Evolutionary conservation across 2,113 vertebrate genomes (phyloP).

Genomic region (Onychostoma macrolepis): DNA sequence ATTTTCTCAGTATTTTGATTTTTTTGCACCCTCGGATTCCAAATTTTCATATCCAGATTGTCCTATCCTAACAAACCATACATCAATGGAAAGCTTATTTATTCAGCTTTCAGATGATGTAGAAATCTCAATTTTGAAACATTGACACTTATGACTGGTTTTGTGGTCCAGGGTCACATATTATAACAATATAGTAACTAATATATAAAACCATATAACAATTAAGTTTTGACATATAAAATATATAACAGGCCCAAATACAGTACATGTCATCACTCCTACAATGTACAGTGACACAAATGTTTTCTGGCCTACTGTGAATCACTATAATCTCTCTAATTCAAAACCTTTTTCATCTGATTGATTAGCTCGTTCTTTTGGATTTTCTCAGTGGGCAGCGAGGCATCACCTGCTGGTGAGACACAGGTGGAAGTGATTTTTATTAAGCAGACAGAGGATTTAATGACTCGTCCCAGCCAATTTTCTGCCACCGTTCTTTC

Average conservation of each 20-base stretch:
- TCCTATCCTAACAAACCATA: too few species aligned
- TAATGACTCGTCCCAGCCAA: slow-evolving; percentile 39
- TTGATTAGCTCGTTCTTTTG: background rate
- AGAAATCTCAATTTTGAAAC: too few species aligned
- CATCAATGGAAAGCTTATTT: too few species aligned
- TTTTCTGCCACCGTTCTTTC: slow-evolving; percentile 22
- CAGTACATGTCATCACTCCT: background rate
- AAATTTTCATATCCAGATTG: too few species aligned
- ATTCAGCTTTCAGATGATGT: too few species aligned
- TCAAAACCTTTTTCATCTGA: background rate
- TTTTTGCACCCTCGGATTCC: too few species aligned
- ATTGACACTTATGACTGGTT: too few species aligned
- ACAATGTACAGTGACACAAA: background rate
- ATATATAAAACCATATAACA: background rate
- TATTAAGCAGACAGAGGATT: slow-evolving; percentile 37
- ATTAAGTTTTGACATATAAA: background rate
- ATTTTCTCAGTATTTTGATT: too few species aligned
- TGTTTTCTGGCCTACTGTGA: background rate
- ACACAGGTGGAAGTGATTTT: slow-evolving; percentile 22
- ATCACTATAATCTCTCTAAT: background rate
- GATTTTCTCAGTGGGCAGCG: background rate
- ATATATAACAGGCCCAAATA: background rate
- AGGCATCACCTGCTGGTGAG: background rate
- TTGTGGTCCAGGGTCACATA: too few species aligned
- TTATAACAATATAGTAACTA: too few species aligned